Evolutionary conservation across 2,797 vertebrate genomes (phyloP).

Genomic region (Lithobates sylvaticus): DNA sequence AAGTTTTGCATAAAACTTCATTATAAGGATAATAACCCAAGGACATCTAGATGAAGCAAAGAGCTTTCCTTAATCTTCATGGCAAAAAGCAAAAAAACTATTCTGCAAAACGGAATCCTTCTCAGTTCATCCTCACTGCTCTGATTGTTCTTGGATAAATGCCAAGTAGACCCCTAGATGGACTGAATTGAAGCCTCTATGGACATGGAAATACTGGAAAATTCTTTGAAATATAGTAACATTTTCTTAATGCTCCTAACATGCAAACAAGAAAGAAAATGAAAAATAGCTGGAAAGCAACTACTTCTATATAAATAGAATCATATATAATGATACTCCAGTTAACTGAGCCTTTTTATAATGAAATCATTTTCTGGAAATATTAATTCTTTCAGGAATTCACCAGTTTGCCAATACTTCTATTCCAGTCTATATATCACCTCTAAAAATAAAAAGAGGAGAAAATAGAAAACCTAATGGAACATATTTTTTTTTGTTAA

Average conservation of each 20-base stretch:
- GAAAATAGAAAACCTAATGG: background rate
- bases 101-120: background rate
- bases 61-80: no score
- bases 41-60: no score
- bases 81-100: no score
- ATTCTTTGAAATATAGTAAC: background rate
- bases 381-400: background rate
- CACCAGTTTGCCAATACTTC: background rate
- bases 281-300: background rate
- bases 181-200: background rate
- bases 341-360: background rate
- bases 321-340: background rate
- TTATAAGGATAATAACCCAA: no score
- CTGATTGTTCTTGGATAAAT: background rate
- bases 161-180: background rate
- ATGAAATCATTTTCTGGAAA: background rate
- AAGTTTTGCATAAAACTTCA: no score
- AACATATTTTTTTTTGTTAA: background rate
- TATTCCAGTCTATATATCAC: background rate
- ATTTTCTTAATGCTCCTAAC: no score
- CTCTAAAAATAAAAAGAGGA: background rate
- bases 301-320: background rate
- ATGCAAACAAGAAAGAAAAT: no score
- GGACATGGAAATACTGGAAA: background rate
- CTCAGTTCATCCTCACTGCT: background rate